Evolutionary conservation across 2,113 vertebrate genomes (phyloP), one percentile per base, ranked within the genome.

Genomic region (Gambusia holbrooki): DNA sequence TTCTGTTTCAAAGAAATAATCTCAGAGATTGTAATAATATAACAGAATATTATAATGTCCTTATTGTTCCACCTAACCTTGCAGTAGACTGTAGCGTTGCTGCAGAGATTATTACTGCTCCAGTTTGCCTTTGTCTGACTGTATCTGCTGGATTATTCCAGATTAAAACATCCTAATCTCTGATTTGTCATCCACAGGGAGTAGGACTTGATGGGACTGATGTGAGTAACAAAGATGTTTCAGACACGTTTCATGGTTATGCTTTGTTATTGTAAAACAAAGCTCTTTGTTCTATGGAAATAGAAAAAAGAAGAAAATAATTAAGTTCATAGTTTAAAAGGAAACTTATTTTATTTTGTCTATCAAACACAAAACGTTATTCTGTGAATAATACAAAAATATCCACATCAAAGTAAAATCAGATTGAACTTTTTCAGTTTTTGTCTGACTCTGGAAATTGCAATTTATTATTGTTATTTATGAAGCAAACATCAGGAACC

Each of bases 201-300:
- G 95, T 91, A 4, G 96, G 96, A 32, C 90, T 94, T 73, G 95
- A 93, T 58, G 97, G 97, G 48, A 94, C 96, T 33, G 95, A 95
- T 90, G 97, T 98, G 94, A 96, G 97, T 33, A 33, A 29, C 33
- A 9, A 19, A 64, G 17, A 19, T 7, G 8, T 27, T 29, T 3
- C 9, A 58, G 51, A n/a, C 51, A n/a, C 9, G 9, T 58, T 58
- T n/a, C 22, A 58, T 58, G 9, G 22, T 58, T 10, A n/a, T n/a
- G 19, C 7, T 7, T 37, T 25, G 22, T 25, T 58, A 25, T 58
- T 58, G 15, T 58, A 3, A 58, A 58, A 19, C 51, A n/a, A 51
- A 58, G 51, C 5, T 25, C 17, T n/a, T 48, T n/a, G 7, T 58
- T 58, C 2, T n/a, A 22, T n/a, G 5, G 25, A 58, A 58, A 58